These are phyloP conservation scores for Selene dorsalis DNA, from an alignment of 2,797 vertebrate genomes.

Conservation along the genomic window DNA sequence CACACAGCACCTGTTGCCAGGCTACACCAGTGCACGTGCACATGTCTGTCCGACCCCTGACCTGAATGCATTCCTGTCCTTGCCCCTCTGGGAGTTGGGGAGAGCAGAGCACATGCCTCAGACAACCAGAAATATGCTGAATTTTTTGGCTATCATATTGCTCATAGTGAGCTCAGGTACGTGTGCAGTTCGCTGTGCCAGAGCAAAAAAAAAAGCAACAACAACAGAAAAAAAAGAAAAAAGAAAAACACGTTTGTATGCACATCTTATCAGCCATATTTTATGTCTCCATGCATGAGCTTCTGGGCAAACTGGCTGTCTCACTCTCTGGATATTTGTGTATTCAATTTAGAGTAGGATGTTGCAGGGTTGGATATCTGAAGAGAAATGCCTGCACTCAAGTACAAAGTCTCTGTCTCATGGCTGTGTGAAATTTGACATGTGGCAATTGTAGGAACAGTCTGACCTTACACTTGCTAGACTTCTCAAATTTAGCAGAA, in stretches of 20 bases:
- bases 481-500: constrained; percentile 67
- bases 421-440: constrained; percentile 67
- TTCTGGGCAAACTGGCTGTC: background rate
- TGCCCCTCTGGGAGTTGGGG: constrained; percentile 66
- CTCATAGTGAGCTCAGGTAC: constrained; percentile 21
- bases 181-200: background rate
- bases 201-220: background rate
- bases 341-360: constrained; percentile 32
- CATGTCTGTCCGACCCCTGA: constrained; percentile 71
- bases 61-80: constrained; percentile 71
- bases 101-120: constrained; percentile 66
- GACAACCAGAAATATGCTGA: constrained; percentile 33
- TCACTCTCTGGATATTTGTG: constrained; percentile 5
- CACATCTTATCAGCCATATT: too few relatives aligned
- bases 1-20: constrained; percentile 78
- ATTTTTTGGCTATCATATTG: constrained; percentile 24
- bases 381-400: constrained; percentile 55
- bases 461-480: constrained; percentile 61
- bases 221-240: background rate
- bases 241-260: background rate
- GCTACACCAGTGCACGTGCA: constrained; percentile 66
- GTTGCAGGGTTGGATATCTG: constrained; percentile 43
- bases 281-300: background rate
- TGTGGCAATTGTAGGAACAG: constrained; percentile 58
- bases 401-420: constrained; percentile 59